Base-by-base conservation (phyloP, 2,797 vertebrate genomes). In the Chiloscyllium punctatum region DNA sequence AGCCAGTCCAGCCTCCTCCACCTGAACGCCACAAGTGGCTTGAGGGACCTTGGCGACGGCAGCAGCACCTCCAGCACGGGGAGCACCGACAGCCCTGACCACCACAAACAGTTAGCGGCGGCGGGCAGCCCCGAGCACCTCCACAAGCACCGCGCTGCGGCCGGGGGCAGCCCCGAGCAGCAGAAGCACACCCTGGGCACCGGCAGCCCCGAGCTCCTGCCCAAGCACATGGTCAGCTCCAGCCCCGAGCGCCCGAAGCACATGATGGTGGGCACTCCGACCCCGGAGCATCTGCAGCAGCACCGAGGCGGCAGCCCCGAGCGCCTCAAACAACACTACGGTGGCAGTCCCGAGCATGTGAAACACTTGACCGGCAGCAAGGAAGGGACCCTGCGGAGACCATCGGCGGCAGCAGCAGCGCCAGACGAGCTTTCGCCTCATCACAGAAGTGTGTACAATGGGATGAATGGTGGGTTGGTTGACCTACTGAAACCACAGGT, bases 41-140 rank as follows among this genome's bases (percentile, higher is more conserved):
- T 98, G 86, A 97, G 99, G 88, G 99, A 99, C 2, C 98, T 99
- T 0, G 99, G 99, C 0, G 99, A 99, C 0, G 99, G 99, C 66
- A 99, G 99, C 96, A 99, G 99, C 96, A 99, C 98, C 66, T 99
- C 99, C 84, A 99, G 99, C 66, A 97, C 98, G 0, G 99, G 99
- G 71, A 99, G 99, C 97, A 99, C 98, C 0, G 98, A 98, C 96
- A 99, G 98, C 96, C 98, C 99, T 0, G 99, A 99, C 96, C 97
- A 98, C 96, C 98, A 98, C 87, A 98, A 98, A 96, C 97, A 97
- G 53, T 97, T 97, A 0, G 96, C 97, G 0, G 96, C 96, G 8
- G 96, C 25, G 96, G 98, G 98, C 95, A 99, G 98, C 96, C 98
- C 98, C 0, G 98, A 98, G 96, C 98, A 98, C 27, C 96, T 77